Conservation (phyloP, 2,888 invertebrate species). For the Cacoxenus indagator region DNA sequence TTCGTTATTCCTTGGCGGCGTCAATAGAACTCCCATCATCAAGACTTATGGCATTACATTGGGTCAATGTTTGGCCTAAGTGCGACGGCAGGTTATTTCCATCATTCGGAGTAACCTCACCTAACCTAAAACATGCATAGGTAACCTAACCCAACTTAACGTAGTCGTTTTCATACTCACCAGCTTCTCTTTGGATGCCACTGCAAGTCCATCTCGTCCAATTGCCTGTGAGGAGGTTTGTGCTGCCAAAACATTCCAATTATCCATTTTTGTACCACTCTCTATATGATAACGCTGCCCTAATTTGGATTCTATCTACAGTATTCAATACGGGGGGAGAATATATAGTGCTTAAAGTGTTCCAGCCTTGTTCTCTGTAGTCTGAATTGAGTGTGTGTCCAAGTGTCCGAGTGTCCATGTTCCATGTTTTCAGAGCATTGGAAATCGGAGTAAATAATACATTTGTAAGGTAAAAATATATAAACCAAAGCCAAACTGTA, state of each 20-base stretch:
- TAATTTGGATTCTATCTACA: background rate
- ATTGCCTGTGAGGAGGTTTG: slow-evolving; percentile 78
- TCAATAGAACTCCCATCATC: no score
- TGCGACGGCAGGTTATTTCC: no score
- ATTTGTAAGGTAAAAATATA: background rate
- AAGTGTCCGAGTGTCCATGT: no score
- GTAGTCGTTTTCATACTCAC: slow-evolving; percentile 53
- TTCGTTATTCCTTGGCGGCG: no score
- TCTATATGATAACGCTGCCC: background rate
- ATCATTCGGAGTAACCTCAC: no score
- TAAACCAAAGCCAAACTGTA: background rate
- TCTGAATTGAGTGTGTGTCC: background rate
- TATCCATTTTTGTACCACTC: slow-evolving; percentile 75
- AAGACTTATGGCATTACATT: no score
- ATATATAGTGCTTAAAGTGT: background rate
- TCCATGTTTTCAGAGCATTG: background rate
- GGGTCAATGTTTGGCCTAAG: no score
- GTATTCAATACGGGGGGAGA: background rate
- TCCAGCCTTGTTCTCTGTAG: background rate
- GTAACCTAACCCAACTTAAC: background rate
- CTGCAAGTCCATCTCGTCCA: slow-evolving; percentile 75
- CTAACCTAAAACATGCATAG: no score
- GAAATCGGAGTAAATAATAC: background rate
- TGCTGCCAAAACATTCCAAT: slow-evolving; percentile 80
- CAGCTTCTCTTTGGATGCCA: slow-evolving; percentile 63